These are phyloP conservation scores for Coracias cyanogaster DNA, from an alignment of 2,797 vertebrate genomes.

Conservation along the genomic window DNA sequence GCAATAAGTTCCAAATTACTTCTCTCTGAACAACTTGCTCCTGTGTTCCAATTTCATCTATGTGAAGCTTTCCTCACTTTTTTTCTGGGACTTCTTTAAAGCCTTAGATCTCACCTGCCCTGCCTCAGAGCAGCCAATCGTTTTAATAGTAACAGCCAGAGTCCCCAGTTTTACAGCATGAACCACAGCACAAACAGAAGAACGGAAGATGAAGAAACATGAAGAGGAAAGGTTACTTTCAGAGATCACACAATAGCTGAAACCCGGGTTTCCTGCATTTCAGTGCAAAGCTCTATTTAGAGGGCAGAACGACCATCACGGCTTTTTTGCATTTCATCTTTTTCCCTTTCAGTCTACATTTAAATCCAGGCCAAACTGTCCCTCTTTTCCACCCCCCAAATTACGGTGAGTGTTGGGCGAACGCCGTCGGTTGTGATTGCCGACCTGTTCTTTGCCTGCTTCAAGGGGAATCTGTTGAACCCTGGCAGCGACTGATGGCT, in stretches of 20 bases:
- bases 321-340: background rate
- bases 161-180: background rate
- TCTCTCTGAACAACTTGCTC: background rate
- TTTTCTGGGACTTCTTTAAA: background rate
- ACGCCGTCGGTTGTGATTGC: background rate
- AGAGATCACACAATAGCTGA: background rate
- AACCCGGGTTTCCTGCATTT: background rate
- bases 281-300: background rate
- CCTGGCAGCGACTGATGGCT: background rate
- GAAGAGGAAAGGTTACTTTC: background rate
- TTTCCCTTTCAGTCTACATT: background rate
- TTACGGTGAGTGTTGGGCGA: background rate
- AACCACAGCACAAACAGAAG: background rate
- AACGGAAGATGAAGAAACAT: background rate
- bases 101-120: background rate
- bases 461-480: background rate
- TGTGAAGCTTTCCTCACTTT: background rate
- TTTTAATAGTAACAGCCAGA: background rate
- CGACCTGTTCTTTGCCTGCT: background rate
- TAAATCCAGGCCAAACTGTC: background rate
- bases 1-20: constrained; percentile 11
- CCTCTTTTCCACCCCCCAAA: background rate
- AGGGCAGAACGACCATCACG: fast-evolving
- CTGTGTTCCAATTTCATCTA: background rate
- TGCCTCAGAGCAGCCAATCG: background rate